Evolutionary conservation across 92 coral and sea anemone species (phyloP), one percentile per base, ranked within the genome.

Genomic region (Isaurus tuberculatus): DNA sequence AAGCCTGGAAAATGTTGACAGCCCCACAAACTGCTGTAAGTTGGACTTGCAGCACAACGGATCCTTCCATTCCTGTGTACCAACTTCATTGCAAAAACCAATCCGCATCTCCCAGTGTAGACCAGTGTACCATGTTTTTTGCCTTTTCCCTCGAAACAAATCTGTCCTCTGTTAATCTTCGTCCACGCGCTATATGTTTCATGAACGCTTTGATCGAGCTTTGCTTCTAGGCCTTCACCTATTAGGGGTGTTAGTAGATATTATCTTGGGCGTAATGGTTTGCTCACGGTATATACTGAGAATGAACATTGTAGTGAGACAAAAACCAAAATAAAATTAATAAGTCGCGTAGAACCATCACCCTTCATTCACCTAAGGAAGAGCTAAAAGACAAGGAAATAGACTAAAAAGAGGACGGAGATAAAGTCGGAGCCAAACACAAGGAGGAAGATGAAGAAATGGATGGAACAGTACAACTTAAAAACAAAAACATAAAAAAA

Each of bases 81-180:
- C 63, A 55, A 22, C 23, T 20, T 55, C 63, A 55, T 55, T 19
- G 63, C 25, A 8, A 55, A 55, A 3, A 55, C 25, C 28, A 55
- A 0, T 55, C 25, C 63, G 25, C 8, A 3, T 20, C 6, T 8
- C 23, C 63, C 63, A 17, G 25, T 3, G 63, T 55, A 55, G 1
- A 19, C 10, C 23, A 55, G 26, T 55, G 26, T 8, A 0, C 63
- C 63, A 7, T 20, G 63, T 26, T n/a, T 55, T 2, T n/a, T n/a
- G 1, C 63, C 63, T 55, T 19, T 55, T n/a, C 63, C 63, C 63
- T 55, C 63, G 63, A 55, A 55, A 55, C 63, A 55, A 17, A 55
- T 22, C 23, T 55, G 1, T 2, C 4, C 1, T n/a, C 23, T 7
- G n/a, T n/a, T 55, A 9, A 55, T 17, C 63, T 55, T 55, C 27